Evolutionary conservation across 1,140 invertebrate species (phyloP).

Genomic region (Diprion similis): DNA sequence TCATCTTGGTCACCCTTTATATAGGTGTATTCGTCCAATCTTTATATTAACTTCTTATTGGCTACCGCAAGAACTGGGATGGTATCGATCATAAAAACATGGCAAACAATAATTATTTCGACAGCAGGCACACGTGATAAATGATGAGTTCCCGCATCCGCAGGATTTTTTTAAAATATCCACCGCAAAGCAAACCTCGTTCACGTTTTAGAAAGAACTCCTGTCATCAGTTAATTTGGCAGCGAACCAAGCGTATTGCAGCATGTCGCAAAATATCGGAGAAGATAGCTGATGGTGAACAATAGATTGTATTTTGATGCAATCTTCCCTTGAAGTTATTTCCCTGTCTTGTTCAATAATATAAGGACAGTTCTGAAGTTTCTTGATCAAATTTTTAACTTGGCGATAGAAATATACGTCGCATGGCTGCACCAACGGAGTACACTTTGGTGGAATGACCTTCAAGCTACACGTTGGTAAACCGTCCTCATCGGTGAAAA

Average conservation of each 20-base stretch:
- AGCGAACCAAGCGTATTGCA: conserved; percentile 18
- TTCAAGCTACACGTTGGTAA: conserved; percentile 9
- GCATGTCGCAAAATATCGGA: conserved; percentile 14
- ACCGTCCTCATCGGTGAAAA: neutral
- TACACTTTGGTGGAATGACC: conserved; percentile 10
- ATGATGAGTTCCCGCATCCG: neutral
- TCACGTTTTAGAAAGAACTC: conserved; percentile 14
- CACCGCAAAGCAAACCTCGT: conserved; percentile 19
- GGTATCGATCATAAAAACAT: conserved; percentile 21
- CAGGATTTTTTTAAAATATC: conserved; percentile 14
- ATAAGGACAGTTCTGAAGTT: conserved; percentile 5
- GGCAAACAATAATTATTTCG: conserved; percentile 9
- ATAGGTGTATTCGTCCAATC: too few relatives aligned
- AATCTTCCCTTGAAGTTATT: conserved; percentile 24
- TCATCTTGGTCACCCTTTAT: too few relatives aligned
- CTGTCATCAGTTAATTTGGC: conserved; percentile 20
- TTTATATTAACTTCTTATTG: too few relatives aligned
- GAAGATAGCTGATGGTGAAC: conserved; percentile 11
- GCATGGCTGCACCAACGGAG: conserved; percentile 24
- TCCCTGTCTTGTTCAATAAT: conserved; percentile 22
- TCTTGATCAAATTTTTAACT: conserved; percentile 14
- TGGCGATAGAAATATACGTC: conserved; percentile 23
- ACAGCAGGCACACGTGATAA: conserved; percentile 14
- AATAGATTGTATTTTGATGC: conserved; percentile 22
- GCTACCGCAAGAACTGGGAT: conserved; percentile 9